Evolutionary conservation across 2,888 invertebrate genomes (phyloP).

Genomic region (Xestia xanthographa): DNA sequence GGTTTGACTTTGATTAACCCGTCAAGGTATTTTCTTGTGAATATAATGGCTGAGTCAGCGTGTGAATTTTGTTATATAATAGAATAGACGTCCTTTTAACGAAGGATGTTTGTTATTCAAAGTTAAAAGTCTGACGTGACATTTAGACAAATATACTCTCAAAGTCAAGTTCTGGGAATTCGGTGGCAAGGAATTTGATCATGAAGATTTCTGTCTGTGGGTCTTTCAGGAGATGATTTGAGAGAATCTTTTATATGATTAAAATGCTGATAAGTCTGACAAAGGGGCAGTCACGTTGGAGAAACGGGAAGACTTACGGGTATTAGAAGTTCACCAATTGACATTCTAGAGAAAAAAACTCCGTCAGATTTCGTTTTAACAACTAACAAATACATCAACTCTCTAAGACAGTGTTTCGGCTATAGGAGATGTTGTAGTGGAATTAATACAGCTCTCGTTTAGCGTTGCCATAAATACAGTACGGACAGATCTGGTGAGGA

Average conservation of each 20-base stretch:
- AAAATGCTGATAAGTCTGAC: neutral
- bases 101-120: constrained; percentile 42
- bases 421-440: constrained; percentile 21
- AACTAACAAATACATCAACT: neutral
- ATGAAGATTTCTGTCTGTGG: neutral
- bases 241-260: neutral
- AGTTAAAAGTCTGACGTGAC: constrained; percentile 24
- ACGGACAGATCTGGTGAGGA: constrained; percentile 55
- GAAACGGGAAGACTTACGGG: constrained; percentile 10
- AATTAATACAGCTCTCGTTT: constrained; percentile 42
- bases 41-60: constrained; percentile 40
- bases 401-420: neutral
- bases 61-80: constrained; percentile 43
- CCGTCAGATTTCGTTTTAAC: neutral
- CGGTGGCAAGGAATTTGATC: constrained; percentile 25
- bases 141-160: constrained; percentile 33
- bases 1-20: constrained; percentile 60
- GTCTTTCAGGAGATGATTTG: neutral
- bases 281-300: neutral
- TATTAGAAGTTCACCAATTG: neutral
- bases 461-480: constrained; percentile 61
- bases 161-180: constrained; percentile 38
- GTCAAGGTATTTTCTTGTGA: constrained; percentile 47
- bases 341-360: constrained; percentile 6
- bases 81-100: constrained; percentile 41